A percentile compares a stretch with the other conserved stretches of the same genome.
Conservation (phyloP, 2,888 invertebrate genomes). For the Lasioglossum zephyrum region DNA sequence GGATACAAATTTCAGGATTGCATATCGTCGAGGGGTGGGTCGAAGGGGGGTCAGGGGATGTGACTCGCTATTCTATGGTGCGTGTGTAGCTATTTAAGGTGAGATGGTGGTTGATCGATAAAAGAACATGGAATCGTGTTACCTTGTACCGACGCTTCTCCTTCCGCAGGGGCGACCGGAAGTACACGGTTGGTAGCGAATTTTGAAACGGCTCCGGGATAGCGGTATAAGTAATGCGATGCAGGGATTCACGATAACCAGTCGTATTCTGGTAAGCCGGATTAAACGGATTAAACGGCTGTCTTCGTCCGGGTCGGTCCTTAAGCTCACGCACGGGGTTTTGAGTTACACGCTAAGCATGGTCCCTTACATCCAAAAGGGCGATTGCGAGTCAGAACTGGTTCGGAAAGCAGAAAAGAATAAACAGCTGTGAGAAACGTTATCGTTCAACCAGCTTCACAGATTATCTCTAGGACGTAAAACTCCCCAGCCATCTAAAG, state of each 20-base stretch:
- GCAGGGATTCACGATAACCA: conserved; percentile 71
- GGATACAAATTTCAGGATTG: conserved; percentile 34
- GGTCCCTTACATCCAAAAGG: conserved; percentile 55
- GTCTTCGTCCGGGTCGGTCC: conserved; percentile 72
- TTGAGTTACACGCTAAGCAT: conserved; percentile 68
- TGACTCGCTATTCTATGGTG: conserved; percentile 48
- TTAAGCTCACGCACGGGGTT: conserved; percentile 70
- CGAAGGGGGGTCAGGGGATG: not conserved
- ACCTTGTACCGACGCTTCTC: conserved; percentile 47
- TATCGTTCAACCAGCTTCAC: not conserved
- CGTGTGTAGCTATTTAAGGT: conserved; percentile 38
- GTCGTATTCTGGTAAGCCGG: conserved; percentile 73
- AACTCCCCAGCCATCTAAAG: not conserved
- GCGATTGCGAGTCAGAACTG: conserved; percentile 53
- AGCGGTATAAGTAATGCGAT: conserved; percentile 72
- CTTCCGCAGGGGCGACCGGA: conserved; percentile 50
- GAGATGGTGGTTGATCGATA: conserved; percentile 51
- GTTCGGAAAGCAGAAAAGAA: conserved; percentile 52
- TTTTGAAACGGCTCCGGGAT: conserved; percentile 64
- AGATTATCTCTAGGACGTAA: not conserved
- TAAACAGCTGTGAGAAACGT: conserved; percentile 42
- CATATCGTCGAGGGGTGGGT: conserved; percentile 10
- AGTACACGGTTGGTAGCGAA: conserved; percentile 60
- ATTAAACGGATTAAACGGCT: conserved; percentile 73
- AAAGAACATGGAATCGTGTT: conserved; percentile 57